Evolutionary conservation across 2,113 vertebrate species (phyloP).

Genomic region (Phaethon lepturus): DNA sequence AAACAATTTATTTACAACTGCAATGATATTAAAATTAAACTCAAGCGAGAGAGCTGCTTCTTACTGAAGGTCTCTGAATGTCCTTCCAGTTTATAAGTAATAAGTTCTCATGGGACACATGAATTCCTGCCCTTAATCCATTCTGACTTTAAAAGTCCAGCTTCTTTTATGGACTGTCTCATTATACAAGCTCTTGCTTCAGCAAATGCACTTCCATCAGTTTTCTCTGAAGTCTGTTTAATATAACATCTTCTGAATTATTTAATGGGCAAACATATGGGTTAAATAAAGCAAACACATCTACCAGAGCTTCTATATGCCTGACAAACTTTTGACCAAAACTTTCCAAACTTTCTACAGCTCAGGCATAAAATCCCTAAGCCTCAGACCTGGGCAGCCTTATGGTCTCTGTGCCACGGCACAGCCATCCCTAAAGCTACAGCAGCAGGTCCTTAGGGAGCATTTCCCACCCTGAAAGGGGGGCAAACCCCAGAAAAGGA

Average conservation of each 20-base stretch:
- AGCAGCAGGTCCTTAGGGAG: not conserved
- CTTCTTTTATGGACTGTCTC: conserved; percentile 47
- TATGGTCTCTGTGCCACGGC: not conserved
- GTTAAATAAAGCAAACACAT: conserved; percentile 62
- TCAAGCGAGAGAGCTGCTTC: not conserved
- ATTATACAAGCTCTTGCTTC: conserved; percentile 54
- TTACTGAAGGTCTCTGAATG: conserved; percentile 48
- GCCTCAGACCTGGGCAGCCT: not conserved
- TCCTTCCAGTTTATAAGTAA: conserved; percentile 60
- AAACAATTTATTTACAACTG: conserved; percentile 16
- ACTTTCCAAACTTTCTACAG: not conserved
- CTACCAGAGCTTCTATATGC: not conserved
- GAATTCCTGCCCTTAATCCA: conserved; percentile 65
- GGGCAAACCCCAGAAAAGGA: not conserved
- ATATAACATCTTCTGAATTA: conserved; percentile 60
- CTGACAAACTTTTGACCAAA: conserved; percentile 2
- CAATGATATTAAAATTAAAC: conserved; percentile 17
- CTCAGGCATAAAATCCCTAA: not conserved
- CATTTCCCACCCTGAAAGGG: not conserved
- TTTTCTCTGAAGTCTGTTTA: conserved; percentile 63
- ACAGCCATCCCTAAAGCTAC: not conserved
- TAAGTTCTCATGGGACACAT: conserved; percentile 61
- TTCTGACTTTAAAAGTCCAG: conserved; percentile 65
- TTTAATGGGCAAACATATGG: conserved; percentile 66
- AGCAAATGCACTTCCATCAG: conserved; percentile 56